phyloP scores from a whole-genome alignment of 2,797 vertebrate species.

The Malacoraja senta region DNA sequence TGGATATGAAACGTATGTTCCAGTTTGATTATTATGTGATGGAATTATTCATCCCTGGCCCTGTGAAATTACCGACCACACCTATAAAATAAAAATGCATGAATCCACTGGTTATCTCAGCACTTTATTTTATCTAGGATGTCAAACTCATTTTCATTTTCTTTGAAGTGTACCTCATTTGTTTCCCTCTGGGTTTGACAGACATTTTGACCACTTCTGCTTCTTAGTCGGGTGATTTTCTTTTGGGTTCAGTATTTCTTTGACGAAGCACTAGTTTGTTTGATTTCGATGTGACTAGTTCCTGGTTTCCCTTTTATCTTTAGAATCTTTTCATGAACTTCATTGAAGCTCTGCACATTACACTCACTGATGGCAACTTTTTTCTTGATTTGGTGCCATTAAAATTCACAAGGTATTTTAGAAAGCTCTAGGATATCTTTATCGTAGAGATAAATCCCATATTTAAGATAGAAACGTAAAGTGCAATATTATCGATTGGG shows the following conservation, averaged over 20 bases:
- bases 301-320: slow-evolving; percentile 13
- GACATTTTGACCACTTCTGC: background rate
- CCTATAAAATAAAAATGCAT: background rate
- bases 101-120: background rate
- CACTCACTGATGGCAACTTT: background rate
- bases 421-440: background rate
- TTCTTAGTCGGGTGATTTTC: background rate
- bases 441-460: background rate
- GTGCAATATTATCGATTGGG: background rate
- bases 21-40: background rate
- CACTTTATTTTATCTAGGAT: background rate
- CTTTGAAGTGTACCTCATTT: background rate
- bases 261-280: background rate
- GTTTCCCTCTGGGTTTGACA: background rate
- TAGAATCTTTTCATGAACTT: slow-evolving; percentile 25
- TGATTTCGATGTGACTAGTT: slow-evolving; percentile 29
- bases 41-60: background rate
- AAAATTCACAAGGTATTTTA: background rate
- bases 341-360: background rate
- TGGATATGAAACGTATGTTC: background rate
- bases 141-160: background rate
- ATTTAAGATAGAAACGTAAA: background rate
- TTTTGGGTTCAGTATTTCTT: background rate
- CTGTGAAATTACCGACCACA: background rate
- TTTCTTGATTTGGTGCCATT: background rate